Evolutionary conservation across 2,113 vertebrate genomes (phyloP).

Genomic region (Stigmatopora nigra): DNA sequence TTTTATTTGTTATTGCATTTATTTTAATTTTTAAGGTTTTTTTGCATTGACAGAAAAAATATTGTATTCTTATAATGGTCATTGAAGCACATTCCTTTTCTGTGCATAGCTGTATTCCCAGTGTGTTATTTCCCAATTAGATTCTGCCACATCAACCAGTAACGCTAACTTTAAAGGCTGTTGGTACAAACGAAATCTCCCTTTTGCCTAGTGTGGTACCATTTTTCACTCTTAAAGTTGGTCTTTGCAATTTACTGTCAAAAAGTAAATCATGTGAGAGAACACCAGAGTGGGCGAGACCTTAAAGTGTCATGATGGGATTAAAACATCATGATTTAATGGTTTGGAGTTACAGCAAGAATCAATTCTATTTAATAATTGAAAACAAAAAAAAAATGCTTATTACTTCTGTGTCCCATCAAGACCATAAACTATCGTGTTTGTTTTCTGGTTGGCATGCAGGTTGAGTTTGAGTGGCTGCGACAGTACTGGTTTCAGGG

Average conservation of each 20-base stretch:
- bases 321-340: neutral
- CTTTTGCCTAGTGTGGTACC: neutral
- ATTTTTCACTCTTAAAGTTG: neutral
- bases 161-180: neutral
- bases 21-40: no score
- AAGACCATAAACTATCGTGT: neutral
- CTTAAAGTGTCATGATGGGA: conserved; percentile 3
- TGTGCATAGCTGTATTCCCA: neutral
- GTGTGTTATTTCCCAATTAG: neutral
- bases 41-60: no score
- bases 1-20: no score
- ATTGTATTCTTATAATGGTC: neutral
- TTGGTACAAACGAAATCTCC: neutral
- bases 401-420: neutral
- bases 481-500: conserved; percentile 98
- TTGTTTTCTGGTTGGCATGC: conserved; percentile 14
- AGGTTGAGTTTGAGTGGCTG: conserved; percentile 97
- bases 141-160: neutral
- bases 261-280: neutral
- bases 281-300: neutral
- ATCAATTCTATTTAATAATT: neutral
- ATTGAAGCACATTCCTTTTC: neutral
- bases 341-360: neutral
- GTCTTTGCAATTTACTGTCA: neutral
- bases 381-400: neutral